These are phyloP conservation scores for Lutraria lutraria DNA, from an alignment of 2,888 invertebrate genomes.

Conservation along the genomic window DNA sequence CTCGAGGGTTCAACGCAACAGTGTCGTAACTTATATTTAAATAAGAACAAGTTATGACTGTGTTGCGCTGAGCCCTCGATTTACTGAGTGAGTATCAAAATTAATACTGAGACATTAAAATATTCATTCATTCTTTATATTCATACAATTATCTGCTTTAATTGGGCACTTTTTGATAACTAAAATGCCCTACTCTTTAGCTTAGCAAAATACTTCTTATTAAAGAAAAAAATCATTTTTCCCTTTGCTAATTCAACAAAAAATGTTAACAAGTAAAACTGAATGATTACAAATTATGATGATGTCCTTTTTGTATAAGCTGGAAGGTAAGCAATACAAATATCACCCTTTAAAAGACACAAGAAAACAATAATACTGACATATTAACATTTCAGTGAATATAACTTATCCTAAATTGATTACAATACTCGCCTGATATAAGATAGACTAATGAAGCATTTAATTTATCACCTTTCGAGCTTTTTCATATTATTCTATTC, in stretches of 20 bases:
- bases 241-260: not conserved
- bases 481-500: conserved; percentile 19
- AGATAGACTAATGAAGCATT: conserved; percentile 37
- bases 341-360: conserved; percentile 7
- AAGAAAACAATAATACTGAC: conserved; percentile 17
- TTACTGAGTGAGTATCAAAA: too few species aligned
- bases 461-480: conserved; percentile 28
- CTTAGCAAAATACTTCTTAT: too few species aligned
- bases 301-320: not conserved
- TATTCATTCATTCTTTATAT: not conserved
- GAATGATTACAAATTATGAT: not conserved
- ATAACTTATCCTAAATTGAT: not conserved
- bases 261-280: not conserved
- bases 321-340: not conserved
- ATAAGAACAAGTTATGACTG: too few species aligned
- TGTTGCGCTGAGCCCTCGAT: too few species aligned
- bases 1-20: too few species aligned
- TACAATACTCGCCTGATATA: conserved; percentile 28
- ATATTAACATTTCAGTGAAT: not conserved
- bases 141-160: not conserved
- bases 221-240: not conserved
- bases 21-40: too few species aligned
- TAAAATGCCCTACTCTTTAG: too few species aligned
- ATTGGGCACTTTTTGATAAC: not conserved
- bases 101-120: too few species aligned